Conservation (phyloP, 2,113 vertebrate species). For the Camelus bactrianus region DNA sequence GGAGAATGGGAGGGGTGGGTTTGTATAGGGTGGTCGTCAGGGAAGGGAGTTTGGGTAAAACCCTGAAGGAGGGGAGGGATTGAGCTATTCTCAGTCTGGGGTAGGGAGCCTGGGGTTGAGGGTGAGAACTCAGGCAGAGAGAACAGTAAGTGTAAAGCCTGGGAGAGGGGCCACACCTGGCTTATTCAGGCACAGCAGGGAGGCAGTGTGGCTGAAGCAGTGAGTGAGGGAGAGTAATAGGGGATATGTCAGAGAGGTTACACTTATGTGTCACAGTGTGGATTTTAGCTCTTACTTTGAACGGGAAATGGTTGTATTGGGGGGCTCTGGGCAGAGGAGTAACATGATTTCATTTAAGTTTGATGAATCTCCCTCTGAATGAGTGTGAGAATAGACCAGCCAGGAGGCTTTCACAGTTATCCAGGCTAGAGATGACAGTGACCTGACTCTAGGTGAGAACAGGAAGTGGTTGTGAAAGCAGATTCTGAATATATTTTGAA, state of each 20-base stretch:
- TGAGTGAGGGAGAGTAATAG: neutral
- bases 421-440: neutral
- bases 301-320: neutral
- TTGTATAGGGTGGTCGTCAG: neutral
- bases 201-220: neutral
- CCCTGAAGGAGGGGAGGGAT: neutral
- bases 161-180: neutral
- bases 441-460: neutral
- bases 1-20: neutral
- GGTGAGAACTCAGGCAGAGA: neutral
- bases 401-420: neutral
- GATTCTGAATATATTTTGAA: neutral
- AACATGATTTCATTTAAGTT: neutral
- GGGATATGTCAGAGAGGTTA: neutral
- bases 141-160: neutral
- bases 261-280: neutral
- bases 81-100: neutral
- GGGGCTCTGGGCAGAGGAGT: neutral
- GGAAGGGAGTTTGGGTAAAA: neutral
- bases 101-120: neutral
- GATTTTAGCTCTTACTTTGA: neutral
- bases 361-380: neutral
- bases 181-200: neutral
- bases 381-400: neutral
- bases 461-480: neutral